phyloP scores from a whole-genome alignment of 2,888 invertebrate species.

The Silvanus unidentatus region DNA sequence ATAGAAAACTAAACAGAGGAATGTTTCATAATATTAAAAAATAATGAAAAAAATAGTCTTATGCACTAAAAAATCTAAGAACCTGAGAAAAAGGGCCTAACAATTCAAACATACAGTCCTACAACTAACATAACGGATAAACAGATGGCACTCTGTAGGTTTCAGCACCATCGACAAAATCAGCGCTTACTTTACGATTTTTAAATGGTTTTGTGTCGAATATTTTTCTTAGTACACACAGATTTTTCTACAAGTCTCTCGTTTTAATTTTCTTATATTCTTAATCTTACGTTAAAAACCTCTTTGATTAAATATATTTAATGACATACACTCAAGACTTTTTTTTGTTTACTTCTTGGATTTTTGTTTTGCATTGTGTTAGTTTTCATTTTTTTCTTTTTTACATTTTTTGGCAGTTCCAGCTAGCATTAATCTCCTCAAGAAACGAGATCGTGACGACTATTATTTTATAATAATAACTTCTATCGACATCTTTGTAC shows the following conservation, averaged over 20 bases:
- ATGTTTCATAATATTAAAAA: too few relatives aligned
- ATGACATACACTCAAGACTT: slow-evolving; percentile 39
- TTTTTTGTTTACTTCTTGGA: neutral
- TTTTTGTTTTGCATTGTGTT: slow-evolving; percentile 22
- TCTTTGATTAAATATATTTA: slow-evolving; percentile 39
- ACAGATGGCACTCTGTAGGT: too few relatives aligned
- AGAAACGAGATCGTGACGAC: slow-evolving; percentile 38
- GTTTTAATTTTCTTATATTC: too few relatives aligned
- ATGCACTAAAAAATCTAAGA: slow-evolving; percentile 14
- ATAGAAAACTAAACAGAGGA: too few relatives aligned
- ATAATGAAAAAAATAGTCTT: too few relatives aligned
- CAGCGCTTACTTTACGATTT: too few relatives aligned
- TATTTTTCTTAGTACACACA: too few relatives aligned
- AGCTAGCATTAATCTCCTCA: slow-evolving; percentile 45
- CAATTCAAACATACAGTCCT: slow-evolving; percentile 18
- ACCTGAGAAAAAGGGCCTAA: slow-evolving; percentile 46
- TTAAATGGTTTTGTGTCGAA: too few relatives aligned
- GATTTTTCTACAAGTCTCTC: too few relatives aligned
- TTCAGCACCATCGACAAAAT: too few relatives aligned
- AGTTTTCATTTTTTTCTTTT: too few relatives aligned
- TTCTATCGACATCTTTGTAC: slow-evolving; percentile 34
- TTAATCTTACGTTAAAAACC: slow-evolving; percentile 4
- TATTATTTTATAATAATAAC: neutral
- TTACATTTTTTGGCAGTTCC: slow-evolving; percentile 49
- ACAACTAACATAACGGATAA: too few relatives aligned